Conservation (phyloP, 1,140 invertebrate species). For the Brachionus angularis region DNA sequence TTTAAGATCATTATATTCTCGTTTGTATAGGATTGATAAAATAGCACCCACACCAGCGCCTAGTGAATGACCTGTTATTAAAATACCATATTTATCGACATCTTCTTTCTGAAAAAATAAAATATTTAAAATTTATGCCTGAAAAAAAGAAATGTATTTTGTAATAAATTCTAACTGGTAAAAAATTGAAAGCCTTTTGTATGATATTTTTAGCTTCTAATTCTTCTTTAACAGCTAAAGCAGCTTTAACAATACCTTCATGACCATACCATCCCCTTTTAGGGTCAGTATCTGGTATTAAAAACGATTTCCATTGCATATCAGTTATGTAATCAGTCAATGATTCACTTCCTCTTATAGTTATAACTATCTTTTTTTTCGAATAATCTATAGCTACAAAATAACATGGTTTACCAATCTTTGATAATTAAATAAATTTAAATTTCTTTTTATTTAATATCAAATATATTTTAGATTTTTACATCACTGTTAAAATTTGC, state of each 20-base stretch:
- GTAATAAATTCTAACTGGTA: neutral
- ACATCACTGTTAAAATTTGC: neutral
- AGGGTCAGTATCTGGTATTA: neutral
- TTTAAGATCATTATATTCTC: slow-evolving; percentile 70
- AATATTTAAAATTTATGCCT: neutral
- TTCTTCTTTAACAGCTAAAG: neutral
- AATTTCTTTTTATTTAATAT: neutral
- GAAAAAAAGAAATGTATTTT: neutral
- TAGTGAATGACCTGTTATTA: slow-evolving; percentile 78
- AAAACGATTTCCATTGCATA: neutral
- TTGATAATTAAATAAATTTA: neutral
- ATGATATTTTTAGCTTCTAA: neutral
- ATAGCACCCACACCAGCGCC: slow-evolving; percentile 84
- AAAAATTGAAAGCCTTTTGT: neutral
- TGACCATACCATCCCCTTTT: neutral
- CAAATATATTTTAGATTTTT: neutral
- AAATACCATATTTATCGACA: slow-evolving; percentile 46
- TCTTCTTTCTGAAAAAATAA: too few relatives aligned
- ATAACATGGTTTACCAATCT: neutral
- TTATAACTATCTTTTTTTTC: neutral
- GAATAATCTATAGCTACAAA: neutral
- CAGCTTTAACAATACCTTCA: neutral
- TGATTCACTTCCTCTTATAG: neutral
- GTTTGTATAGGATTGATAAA: slow-evolving; percentile 73
- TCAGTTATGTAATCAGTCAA: neutral